Evolutionary conservation across 2,113 vertebrate genomes (phyloP).

Genomic region (Zapornia atra): DNA sequence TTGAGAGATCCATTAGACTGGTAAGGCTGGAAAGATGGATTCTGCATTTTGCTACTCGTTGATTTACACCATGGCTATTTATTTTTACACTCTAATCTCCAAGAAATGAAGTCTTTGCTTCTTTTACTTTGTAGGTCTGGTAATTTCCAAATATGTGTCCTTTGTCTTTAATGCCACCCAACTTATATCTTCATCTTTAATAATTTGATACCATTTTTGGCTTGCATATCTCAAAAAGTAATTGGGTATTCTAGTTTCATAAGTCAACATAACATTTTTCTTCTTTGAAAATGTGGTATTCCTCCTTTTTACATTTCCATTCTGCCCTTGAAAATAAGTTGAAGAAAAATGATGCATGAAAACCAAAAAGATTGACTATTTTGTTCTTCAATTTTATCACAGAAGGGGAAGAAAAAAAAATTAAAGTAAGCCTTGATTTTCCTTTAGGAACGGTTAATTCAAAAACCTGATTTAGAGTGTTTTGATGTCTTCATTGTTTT

Average conservation of each 20-base stretch:
- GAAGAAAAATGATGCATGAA: background rate
- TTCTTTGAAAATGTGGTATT: background rate
- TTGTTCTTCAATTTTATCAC: background rate
- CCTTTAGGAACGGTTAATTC: background rate
- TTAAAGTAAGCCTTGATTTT: background rate
- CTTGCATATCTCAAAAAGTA: background rate
- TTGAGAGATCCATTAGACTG: background rate
- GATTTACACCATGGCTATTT: fast-evolving
- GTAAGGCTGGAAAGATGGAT: background rate
- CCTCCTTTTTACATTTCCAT: background rate
- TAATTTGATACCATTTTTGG: background rate
- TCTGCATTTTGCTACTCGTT: background rate
- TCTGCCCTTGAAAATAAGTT: background rate
- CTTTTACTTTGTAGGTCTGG: background rate
- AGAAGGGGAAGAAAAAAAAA: background rate
- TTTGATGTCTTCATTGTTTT: background rate
- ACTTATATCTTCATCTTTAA: background rate
- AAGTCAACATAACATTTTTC: background rate
- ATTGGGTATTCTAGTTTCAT: background rate
- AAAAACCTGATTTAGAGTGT: background rate
- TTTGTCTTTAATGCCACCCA: background rate
- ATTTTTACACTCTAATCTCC: background rate
- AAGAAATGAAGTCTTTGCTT: background rate
- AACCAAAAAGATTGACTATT: background rate
- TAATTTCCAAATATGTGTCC: background rate